These are phyloP conservation scores for Drosophila multiciliata DNA, from an alignment of 2,888 invertebrate species.

Conservation along the genomic window DNA sequence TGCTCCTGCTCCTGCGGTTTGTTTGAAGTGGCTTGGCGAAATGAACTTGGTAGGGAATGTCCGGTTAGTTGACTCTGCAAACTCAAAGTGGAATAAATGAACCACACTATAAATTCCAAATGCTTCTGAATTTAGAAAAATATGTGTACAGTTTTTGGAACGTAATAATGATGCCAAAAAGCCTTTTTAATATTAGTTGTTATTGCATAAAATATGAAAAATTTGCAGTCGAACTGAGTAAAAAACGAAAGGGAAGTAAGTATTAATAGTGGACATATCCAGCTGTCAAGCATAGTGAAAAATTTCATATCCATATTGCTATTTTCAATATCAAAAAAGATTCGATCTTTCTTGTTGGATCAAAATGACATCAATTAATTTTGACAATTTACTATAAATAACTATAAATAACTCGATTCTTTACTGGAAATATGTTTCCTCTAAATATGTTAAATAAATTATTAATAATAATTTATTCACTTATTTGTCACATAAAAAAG, in stretches of 20 bases:
- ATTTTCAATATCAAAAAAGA: constrained; percentile 1
- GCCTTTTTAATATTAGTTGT: not conserved
- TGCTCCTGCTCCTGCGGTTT: constrained; percentile 38
- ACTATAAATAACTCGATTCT: not conserved
- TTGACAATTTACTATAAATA: not conserved
- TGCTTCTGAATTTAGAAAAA: constrained; percentile 19
- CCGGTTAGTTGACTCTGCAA: constrained; percentile 25
- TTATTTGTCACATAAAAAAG: not conserved
- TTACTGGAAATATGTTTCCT: not conserved
- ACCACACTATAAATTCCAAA: constrained; percentile 2
- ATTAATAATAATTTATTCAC: not conserved
- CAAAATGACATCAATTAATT: not conserved
- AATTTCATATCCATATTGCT: not conserved
- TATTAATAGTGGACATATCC: not conserved
- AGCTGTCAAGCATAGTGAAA: constrained; percentile 2
- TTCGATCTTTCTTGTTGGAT: constrained; percentile 13
- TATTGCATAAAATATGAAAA: not conserved
- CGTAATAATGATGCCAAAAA: not conserved
- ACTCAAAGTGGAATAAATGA: constrained; percentile 13
- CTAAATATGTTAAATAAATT: not conserved
- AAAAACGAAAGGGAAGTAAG: too few species aligned
- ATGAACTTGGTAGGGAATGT: constrained; percentile 37
- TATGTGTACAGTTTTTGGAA: constrained; percentile 12
- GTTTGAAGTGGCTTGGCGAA: constrained; percentile 45
- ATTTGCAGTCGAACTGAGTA: not conserved